These are phyloP conservation scores for Parnassius mnemosyne DNA, from an alignment of 2,888 invertebrate genomes.

Conservation along the genomic window DNA sequence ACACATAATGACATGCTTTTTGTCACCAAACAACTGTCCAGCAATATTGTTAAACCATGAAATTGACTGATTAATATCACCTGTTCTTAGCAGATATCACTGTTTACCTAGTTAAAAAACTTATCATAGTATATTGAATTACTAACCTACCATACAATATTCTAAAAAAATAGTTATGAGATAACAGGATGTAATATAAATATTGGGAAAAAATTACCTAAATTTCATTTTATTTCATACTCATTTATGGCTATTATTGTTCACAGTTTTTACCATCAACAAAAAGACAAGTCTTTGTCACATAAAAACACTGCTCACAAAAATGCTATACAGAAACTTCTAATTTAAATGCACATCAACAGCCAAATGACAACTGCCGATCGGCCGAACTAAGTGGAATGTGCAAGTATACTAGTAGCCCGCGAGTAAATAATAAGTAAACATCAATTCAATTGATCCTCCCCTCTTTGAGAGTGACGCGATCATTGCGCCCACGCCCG, in stretches of 20 bases:
- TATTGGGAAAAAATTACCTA: slow-evolving; percentile 49
- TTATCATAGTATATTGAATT: slow-evolving; percentile 6
- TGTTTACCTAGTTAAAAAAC: slow-evolving; percentile 7
- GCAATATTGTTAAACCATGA: background rate
- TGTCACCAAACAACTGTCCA: background rate
- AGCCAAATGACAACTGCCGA: slow-evolving; percentile 43
- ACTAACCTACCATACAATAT: slow-evolving; percentile 26
- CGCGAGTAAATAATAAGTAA: slow-evolving; percentile 69
- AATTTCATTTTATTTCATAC: slow-evolving; percentile 79
- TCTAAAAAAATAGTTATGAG: slow-evolving; percentile 12
- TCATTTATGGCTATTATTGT: slow-evolving; percentile 50
- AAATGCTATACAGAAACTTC: slow-evolving; percentile 57
- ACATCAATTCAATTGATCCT: slow-evolving; percentile 53
- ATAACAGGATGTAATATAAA: slow-evolving; percentile 15
- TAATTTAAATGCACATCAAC: slow-evolving; percentile 71
- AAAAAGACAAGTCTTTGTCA: slow-evolving; percentile 45
- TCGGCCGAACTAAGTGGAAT: slow-evolving; percentile 65
- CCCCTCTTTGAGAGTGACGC: slow-evolving; percentile 64
- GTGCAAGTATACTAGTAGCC: slow-evolving; percentile 72
- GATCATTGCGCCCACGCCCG: slow-evolving; percentile 47
- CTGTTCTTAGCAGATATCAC: slow-evolving; percentile 3
- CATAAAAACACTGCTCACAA: slow-evolving; percentile 50
- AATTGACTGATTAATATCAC: background rate
- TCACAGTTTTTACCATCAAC: slow-evolving; percentile 53
- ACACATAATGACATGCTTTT: slow-evolving; percentile 12